Evolutionary conservation across 2,797 vertebrate genomes (phyloP), one percentile per base, ranked within the genome.

Genomic region (Rhinoraja longicauda): DNA sequence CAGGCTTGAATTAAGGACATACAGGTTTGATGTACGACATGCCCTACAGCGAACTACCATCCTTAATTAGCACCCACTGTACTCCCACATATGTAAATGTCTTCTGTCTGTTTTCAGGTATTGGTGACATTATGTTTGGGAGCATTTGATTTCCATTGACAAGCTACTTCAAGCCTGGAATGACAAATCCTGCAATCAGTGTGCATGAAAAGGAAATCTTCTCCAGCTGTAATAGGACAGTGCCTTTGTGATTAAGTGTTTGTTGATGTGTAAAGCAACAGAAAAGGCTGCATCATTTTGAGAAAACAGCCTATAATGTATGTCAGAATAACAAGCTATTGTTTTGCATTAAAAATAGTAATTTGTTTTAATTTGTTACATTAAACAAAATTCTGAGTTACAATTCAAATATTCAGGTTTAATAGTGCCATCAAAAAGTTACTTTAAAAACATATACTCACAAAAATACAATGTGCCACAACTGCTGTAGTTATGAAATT

Each of bases 41-140:
- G 53, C 1, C 82, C 82, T 86, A 59, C 90, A 92, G 26, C 21
- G 15, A 45, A 17, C 21, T 45, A 53, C 90, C 26, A 91, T 91
- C 21, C 81, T 26, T 59, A 53, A 57, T 82, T 59, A 62, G 57
- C 62, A 36, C 15, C n/a, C 84, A 88, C 62, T 88, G 84, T 88
- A 67, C n/a, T 36, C 62, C 62, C 59, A 67, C 32, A 36, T 67
- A 88, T 78, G 82, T 59, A 59, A 86, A 86, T 92, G 39, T 57
- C 90, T 24, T 91, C n/a, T 92, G 21, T 91, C 24, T 91, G 67
- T 75, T 92, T 92, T 75, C 36, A 92, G 90, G 90, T 29, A 73
- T 92, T 26, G 13, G 12, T 72, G 90, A 92, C 67, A 92, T 92
- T 45, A 75, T n/a, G 39, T 92, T 92, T 73, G 70, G 36, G 39